Evolutionary conservation across 1,140 invertebrate genomes (phyloP).

Genomic region (Cryptotermes secundus): DNA sequence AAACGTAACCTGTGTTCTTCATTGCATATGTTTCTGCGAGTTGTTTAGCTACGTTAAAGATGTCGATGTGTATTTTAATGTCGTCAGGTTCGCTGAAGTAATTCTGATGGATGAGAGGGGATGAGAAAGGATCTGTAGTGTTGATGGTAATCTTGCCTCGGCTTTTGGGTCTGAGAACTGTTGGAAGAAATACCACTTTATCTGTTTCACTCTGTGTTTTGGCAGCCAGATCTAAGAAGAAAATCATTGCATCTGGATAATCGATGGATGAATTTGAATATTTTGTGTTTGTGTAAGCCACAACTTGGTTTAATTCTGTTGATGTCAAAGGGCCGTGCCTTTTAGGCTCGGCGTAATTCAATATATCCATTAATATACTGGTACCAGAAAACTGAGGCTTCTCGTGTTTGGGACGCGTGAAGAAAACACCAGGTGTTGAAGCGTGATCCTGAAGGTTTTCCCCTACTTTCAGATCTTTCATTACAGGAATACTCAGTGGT

Average conservation of each 20-base stretch:
- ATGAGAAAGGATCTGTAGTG: conserved; percentile 63
- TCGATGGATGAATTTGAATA: neutral
- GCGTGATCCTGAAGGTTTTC: conserved; percentile 71
- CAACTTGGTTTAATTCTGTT: neutral
- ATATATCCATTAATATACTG: neutral
- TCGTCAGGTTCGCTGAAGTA: conserved; percentile 72
- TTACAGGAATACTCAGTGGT: conserved; percentile 62
- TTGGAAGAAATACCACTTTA: conserved; percentile 44
- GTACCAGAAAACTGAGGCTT: neutral
- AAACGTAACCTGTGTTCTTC: conserved; percentile 46
- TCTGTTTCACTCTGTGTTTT: neutral
- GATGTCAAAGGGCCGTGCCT: neutral
- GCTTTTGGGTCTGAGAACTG: conserved; percentile 69
- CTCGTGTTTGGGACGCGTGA: neutral
- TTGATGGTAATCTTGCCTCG: conserved; percentile 65
- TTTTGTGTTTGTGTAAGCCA: neutral
- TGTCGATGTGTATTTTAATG: conserved; percentile 51
- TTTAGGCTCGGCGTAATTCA: neutral
- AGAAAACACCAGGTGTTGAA: neutral
- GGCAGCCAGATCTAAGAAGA: neutral
- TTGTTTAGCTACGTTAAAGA: neutral
- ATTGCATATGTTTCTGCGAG: conserved; percentile 41
- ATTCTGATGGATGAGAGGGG: conserved; percentile 79
- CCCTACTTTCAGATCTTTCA: conserved; percentile 69
- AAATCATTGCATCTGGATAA: neutral